Base-by-base conservation (phyloP, 2,113 vertebrate genomes). In the Phaetusa simplex region DNA sequence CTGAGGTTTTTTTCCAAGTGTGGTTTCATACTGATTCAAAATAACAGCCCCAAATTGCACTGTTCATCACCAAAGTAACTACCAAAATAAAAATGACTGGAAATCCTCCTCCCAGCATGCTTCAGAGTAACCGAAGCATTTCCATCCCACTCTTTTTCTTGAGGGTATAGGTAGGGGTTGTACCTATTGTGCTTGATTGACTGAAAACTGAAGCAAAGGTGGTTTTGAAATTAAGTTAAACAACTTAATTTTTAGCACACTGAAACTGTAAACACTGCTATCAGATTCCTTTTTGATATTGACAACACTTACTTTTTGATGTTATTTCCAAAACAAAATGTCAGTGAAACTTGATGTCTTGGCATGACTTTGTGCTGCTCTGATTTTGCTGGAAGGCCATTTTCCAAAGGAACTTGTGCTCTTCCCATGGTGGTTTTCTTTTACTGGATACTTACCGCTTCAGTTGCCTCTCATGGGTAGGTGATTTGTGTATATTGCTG, bases 281-380 rank as follows among this genome's bases (percentile, higher is more conserved):
- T 85, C 53, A 23, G 36, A 61, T 79, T 73, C 42, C 45, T 70
- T 83, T 90, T 32, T 62, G 19, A 20, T 93, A 77, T 70, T 73
- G 71, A 30, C 29, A 90, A 29, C 42, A 30, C 22, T 72, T 71
- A 49, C 34, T 65, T 85, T 91, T 93, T 94, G 71, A 70, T 77
- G 67, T 65, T 80, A 58, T 88, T 88, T 93, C 71, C 82, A 81
- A 96, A 96, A 87, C 47, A 77, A 80, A 69, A 67, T 22, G 66
- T 87, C 78, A 84, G 89, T 59, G 81, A 76, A 89, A 72, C 50
- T 45, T 64, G 40, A 69, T 0, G 0, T 85, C 52, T 91, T 85
- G 67, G 32, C 34, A 55, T 56, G 74, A 72, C n/a, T 94, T 56
- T 79, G 38, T 20, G 13, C 38, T 56, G 52, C 34, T 91, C 62